These are phyloP conservation scores for Megaceryle torquata DNA, from an alignment of 2,113 vertebrate genomes.

Conservation along the genomic window DNA sequence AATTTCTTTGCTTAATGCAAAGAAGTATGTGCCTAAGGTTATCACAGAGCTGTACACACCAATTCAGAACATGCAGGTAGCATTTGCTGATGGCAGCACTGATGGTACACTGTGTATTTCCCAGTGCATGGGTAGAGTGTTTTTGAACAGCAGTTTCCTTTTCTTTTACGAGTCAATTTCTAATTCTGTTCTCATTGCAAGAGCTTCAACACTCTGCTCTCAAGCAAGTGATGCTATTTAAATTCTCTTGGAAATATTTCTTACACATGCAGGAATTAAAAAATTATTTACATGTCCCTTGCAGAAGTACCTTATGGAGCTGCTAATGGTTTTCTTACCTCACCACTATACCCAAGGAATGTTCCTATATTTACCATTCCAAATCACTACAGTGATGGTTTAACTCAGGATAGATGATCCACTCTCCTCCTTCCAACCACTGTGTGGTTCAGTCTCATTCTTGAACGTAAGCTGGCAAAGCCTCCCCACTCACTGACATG, in stretches of 20 bases:
- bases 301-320: conserved; percentile 19
- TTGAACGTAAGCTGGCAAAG: neutral
- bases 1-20: neutral
- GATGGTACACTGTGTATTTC: neutral
- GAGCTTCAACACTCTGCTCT: neutral
- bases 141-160: neutral
- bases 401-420: neutral
- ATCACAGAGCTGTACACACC: neutral
- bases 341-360: neutral
- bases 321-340: conserved; percentile 14
- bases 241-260: neutral
- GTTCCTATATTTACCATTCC: neutral
- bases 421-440: neutral
- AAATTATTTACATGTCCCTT: neutral
- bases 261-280: neutral
- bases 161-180: neutral
- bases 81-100: neutral
- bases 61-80: neutral
- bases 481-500: neutral
- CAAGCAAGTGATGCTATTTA: neutral
- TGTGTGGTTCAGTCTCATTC: neutral
- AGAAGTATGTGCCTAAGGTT: neutral
- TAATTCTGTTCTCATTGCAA: neutral
- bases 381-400: neutral
- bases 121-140: neutral